Conservation (phyloP, 2,113 vertebrate genomes). For the Gracilinanus agilis region DNA sequence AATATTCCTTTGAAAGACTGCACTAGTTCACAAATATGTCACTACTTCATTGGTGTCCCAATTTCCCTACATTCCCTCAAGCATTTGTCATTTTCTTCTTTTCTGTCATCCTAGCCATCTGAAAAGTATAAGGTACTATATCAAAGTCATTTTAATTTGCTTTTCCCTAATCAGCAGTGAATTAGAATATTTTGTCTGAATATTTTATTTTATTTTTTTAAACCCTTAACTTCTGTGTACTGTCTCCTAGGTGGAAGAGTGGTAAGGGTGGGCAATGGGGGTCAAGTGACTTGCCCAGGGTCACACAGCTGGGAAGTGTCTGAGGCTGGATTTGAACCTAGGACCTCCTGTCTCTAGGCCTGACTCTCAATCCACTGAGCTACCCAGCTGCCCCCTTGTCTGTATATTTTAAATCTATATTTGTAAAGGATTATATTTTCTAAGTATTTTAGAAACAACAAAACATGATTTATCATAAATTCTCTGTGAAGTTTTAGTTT, state of each 20-base stretch:
- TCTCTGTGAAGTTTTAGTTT: neutral
- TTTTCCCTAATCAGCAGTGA: neutral
- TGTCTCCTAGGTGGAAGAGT: too few species aligned
- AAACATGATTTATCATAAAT: neutral
- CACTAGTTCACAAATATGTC: neutral
- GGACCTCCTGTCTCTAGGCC: too few species aligned
- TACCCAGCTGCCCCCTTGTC: too few species aligned
- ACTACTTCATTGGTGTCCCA: neutral
- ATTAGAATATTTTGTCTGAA: neutral
- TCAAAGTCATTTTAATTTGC: neutral
- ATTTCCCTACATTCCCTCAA: neutral
- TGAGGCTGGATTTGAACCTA: too few species aligned
- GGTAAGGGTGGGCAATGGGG: too few species aligned
- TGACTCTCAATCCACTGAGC: too few species aligned
- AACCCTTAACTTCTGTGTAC: too few species aligned
- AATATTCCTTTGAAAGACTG: neutral
- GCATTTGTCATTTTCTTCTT: neutral
- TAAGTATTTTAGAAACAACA: neutral
- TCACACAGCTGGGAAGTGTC: too few species aligned
- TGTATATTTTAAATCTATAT: neutral
- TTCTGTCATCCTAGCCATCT: neutral
- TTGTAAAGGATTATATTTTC: neutral
- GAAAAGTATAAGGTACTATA: neutral
- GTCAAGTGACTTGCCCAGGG: too few species aligned
- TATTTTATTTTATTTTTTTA: too few species aligned